Percentiles rank a stretch among this genome's conserved stretches.
phyloP scores from a whole-genome alignment of 2,113 vertebrate species.

The Gasterosteus aculeatus region DNA sequence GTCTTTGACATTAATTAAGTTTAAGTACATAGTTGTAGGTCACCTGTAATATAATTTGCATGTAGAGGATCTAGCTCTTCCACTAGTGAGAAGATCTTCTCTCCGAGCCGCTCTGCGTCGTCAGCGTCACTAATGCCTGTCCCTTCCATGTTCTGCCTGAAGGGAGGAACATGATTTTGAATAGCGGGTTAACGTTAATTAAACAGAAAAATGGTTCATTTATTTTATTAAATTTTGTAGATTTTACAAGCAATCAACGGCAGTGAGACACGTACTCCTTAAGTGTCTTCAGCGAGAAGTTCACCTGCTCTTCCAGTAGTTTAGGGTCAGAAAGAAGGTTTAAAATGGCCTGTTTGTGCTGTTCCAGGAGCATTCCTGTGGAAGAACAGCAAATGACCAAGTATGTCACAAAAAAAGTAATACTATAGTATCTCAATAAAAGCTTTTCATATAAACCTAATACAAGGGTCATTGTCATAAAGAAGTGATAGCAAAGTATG shows the following conservation, averaged over 20 bases:
- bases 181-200: neutral
- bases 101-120: slow-evolving; percentile 77
- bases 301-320: slow-evolving; percentile 78
- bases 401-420: neutral
- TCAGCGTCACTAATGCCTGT: slow-evolving; percentile 69
- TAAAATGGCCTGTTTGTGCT: slow-evolving; percentile 76
- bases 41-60: slow-evolving; percentile 83
- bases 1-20: neutral
- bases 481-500: neutral
- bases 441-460: too few species aligned
- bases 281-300: slow-evolving; percentile 76
- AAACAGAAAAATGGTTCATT: neutral
- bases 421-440: neutral
- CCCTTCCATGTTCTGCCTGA: slow-evolving; percentile 64
- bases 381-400: neutral
- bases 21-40: slow-evolving; percentile 1
- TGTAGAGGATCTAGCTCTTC: slow-evolving; percentile 74
- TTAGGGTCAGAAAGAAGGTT: slow-evolving; percentile 75
- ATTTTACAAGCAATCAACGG: neutral
- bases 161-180: neutral
- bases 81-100: slow-evolving; percentile 79
- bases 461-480: too few species aligned
- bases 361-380: slow-evolving; percentile 84
- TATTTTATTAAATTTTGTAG: neutral
- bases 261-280: slow-evolving; percentile 67